Conservation (phyloP, 2,113 vertebrate species). For the Peucedramus taeniatus region DNA sequence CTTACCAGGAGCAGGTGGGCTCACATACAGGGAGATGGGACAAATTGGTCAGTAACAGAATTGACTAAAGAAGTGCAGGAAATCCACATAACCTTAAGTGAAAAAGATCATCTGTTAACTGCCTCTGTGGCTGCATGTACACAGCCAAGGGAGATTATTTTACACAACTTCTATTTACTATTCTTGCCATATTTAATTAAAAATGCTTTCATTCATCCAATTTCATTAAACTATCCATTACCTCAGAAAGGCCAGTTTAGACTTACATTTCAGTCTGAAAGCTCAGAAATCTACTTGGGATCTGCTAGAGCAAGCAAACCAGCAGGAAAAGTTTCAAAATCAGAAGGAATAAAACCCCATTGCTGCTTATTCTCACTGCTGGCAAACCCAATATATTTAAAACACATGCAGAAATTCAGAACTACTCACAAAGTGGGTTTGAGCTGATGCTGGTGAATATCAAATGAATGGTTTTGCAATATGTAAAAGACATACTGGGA, state of each 20-base stretch:
- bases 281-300: neutral
- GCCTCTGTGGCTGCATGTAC: neutral
- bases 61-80: neutral
- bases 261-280: neutral
- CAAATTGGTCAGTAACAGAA: neutral
- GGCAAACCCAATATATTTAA: neutral
- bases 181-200: neutral
- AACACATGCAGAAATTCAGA: constrained; percentile 35
- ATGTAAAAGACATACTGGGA: neutral
- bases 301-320: neutral
- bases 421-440: neutral
- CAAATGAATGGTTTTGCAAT: constrained; percentile 37
- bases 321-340: neutral
- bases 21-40: neutral
- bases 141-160: neutral
- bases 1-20: neutral
- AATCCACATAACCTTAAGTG: neutral
- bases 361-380: neutral
- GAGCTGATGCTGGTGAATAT: constrained; percentile 30
- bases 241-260: neutral
- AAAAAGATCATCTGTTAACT: neutral
- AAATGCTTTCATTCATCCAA: neutral
- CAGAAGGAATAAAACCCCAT: neutral
- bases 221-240: neutral
- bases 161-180: neutral